Evolutionary conservation across 1,140 invertebrate species (phyloP), one percentile per base, ranked within the genome.

Genomic region (Nasonia longicornis): DNA sequence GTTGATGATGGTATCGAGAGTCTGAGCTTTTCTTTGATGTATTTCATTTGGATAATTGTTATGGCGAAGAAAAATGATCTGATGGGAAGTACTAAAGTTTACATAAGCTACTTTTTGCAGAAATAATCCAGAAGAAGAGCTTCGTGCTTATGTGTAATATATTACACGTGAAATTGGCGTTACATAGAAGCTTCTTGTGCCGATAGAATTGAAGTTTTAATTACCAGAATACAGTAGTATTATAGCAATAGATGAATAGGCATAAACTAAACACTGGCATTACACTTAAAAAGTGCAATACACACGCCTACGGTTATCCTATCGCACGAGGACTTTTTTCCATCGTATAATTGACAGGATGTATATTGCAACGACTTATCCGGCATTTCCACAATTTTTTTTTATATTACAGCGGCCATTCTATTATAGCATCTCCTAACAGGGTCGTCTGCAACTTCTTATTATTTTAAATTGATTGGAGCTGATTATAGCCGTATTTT

Each of bases 281-380:
- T 58, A 58, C 16, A 7, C 3, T n/a, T 20, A 3, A n/a, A 58
- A 58, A 58, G n/a, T 58, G 52, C 52, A 20, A n/a, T 58, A 58
- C 4, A 20, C 52, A 3, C 52, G 52, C 16, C 16, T 16, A 58
- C n/a, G 16, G n/a, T 58, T 58, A 20, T 58, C 16, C 52, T 20
- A 58, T n/a, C 16, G 20, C 31, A 35, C 52, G 20, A 58, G 52
- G 20, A 58, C 14, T 20, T 20, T 58, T 70, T 70, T 10, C 31
- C 20, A 71, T 71, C 29, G 26, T 26, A n/a, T 35, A 14, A 71
- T 38, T 71, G 69, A 71, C 69, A 71, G 69, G 69, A 71, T 71
- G 69, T 38, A 38, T 70, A 71, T 35, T 71, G 69, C 69, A 71
- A 71, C 35, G 12, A 11, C 69, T 10, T 71, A 71, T 71, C 69